These are phyloP conservation scores for Turritopsis dohrnii DNA, from an alignment of 30 jellyfish, hydroid and myxozoan genomes.

Conservation along the genomic window DNA sequence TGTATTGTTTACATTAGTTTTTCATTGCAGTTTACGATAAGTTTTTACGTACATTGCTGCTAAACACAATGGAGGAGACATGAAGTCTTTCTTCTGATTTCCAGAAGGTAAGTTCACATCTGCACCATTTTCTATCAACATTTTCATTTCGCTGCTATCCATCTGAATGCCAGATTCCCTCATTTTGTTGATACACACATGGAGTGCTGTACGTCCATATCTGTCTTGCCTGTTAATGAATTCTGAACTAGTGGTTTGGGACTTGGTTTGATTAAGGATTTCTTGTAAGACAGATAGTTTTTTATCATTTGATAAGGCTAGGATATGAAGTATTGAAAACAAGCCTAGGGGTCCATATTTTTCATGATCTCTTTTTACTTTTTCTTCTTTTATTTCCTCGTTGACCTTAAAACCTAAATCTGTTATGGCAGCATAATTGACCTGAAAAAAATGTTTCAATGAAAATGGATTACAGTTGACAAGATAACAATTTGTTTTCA, in stretches of 20 bases:
- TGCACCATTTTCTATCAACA: constrained; percentile 38
- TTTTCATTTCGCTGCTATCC: background rate
- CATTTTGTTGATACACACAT: constrained; percentile 1
- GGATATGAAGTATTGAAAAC: background rate
- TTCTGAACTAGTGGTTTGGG: background rate
- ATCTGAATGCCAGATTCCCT: background rate
- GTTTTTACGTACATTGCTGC: constrained; percentile 35
- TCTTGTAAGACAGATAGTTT: background rate
- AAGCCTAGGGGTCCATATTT: background rate
- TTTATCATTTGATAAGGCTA: background rate
- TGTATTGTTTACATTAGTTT: no score
- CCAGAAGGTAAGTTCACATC: constrained; percentile 25
- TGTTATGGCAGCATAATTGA: background rate
- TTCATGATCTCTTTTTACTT: background rate
- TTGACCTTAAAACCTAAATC: background rate
- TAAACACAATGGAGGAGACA: constrained; percentile 27
- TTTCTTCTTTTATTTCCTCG: background rate
- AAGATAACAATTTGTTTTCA: no score
- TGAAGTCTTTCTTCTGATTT: constrained; percentile 25
- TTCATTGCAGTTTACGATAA: no score
- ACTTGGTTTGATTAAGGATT: background rate
- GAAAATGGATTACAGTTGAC: no score
- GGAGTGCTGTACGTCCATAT: constrained; percentile 46
- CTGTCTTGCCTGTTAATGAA: constrained; percentile 29
- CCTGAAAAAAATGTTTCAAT: background rate